Evolutionary conservation across 2,113 vertebrate species (phyloP).

Genomic region (Tyrannus savana): DNA sequence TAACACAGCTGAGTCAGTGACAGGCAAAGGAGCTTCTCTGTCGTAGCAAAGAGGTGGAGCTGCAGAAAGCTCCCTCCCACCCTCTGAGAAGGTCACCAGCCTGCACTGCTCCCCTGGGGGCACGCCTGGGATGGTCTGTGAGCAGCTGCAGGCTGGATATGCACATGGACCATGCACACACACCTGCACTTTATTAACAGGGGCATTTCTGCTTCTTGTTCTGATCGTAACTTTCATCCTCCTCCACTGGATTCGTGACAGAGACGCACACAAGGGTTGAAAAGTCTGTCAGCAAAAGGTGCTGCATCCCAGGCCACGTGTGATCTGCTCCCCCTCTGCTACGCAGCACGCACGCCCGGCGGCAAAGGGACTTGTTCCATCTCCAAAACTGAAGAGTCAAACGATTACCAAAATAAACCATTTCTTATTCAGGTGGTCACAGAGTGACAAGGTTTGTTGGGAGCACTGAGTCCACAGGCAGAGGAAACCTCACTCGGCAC

Average conservation of each 20-base stretch:
- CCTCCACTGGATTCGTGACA: background rate
- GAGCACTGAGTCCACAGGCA: constrained; percentile 49
- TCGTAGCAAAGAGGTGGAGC: background rate
- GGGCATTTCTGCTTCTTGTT: background rate
- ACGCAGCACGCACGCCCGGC: background rate
- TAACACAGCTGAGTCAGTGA: background rate
- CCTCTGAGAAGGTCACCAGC: background rate
- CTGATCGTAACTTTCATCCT: background rate
- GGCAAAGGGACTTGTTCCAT: constrained; percentile 44
- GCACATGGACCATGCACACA: background rate
- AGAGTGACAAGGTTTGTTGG: background rate
- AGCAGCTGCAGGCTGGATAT: background rate
- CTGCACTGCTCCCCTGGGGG: background rate
- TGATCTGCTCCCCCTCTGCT: background rate
- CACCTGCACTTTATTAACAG: background rate
- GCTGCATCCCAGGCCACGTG: background rate
- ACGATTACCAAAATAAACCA: constrained; percentile 70
- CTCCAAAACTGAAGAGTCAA: constrained; percentile 67
- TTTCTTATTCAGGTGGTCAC: constrained; percentile 62
- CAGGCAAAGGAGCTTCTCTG: background rate
- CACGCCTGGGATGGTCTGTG: background rate
- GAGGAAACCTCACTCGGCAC: constrained; percentile 50
- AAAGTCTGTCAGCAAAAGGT: background rate
- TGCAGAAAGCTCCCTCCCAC: background rate
- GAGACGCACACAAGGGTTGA: background rate